A percentile compares a stretch with the other conserved stretches of the same genome.
Conservation (phyloP, 2,113 vertebrate genomes). For the Symphodus melops region DNA sequence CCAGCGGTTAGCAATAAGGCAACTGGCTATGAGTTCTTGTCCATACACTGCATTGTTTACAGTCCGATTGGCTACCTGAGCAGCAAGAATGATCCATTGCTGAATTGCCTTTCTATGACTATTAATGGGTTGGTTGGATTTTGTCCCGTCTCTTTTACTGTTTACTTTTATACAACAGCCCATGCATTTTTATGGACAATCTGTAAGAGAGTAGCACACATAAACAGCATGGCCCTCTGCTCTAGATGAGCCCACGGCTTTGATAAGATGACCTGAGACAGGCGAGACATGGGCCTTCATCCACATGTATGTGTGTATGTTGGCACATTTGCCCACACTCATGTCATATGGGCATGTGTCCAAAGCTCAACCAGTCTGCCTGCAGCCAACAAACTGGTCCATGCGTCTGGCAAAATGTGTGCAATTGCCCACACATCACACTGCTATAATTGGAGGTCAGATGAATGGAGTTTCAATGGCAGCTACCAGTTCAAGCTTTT, state of each 20-base stretch:
- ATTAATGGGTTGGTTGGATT: no score
- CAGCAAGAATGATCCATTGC: no score
- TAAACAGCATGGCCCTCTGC: constrained; percentile 19
- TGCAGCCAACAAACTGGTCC: constrained; percentile 10
- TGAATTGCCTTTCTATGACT: no score
- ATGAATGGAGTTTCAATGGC: constrained; percentile 29
- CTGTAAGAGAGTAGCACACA: no score
- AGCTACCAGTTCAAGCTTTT: constrained; percentile 21
- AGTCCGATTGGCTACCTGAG: no score
- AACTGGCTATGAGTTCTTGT: no score
- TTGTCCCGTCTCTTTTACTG: no score
- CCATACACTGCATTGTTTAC: no score
- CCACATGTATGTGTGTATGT: not conserved
- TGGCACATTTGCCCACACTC: no score
- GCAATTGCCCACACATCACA: constrained; percentile 44
- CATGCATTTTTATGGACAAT: no score
- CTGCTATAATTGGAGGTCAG: constrained; percentile 35
- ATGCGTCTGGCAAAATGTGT: constrained; percentile 26
- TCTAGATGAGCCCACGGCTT: constrained; percentile 37
- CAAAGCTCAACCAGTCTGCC: constrained; percentile 20
- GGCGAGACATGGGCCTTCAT: constrained; percentile 20
- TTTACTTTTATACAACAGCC: no score
- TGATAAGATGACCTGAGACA: constrained; percentile 67
- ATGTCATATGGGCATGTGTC: constrained; percentile 14
- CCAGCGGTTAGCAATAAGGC: no score